Percentiles rank a stretch among this genome's conserved stretches.
Conservation (phyloP, 2,113 vertebrate genomes). For the Toxotes jaculatrix region DNA sequence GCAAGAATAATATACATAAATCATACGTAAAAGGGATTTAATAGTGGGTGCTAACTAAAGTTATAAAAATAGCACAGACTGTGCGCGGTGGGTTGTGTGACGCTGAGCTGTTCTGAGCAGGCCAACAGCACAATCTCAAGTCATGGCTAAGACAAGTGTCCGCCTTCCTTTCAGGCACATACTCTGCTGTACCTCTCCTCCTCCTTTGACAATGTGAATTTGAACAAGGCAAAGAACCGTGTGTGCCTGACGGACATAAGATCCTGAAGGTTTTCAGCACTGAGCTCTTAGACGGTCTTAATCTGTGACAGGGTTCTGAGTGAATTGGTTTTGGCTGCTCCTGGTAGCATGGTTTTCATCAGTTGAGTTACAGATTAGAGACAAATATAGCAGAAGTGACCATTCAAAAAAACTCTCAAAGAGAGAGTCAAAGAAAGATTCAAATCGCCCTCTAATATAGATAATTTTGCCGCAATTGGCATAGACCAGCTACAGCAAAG, state of each 20-base stretch:
- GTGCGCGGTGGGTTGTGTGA: neutral
- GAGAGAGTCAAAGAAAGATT: too few species aligned
- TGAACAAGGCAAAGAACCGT: too few species aligned
- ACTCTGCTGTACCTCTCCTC: neutral
- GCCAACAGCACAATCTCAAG: neutral
- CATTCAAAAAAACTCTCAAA: too few species aligned
- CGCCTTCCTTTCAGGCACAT: constrained; percentile 8
- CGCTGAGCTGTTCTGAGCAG: neutral
- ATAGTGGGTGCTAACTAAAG: neutral
- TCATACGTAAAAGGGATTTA: constrained; percentile 13
- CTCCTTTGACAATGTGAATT: constrained; percentile 2
- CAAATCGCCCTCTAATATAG: neutral
- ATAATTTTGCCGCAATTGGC: neutral
- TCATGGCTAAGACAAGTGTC: neutral
- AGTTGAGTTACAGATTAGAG: neutral
- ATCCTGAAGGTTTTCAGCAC: too few species aligned
- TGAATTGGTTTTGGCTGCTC: too few species aligned
- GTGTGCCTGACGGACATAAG: too few species aligned
- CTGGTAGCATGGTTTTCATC: too few species aligned
- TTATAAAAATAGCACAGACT: constrained; percentile 25
- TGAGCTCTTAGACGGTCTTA: too few species aligned
- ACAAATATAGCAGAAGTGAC: too few species aligned
- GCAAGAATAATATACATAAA: constrained; percentile 6
- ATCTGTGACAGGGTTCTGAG: too few species aligned
- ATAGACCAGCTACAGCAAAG: neutral